Evolutionary conservation across 2,888 invertebrate genomes (phyloP), one percentile per base, ranked within the genome.

Genomic region (Acanthopleura granulata): DNA sequence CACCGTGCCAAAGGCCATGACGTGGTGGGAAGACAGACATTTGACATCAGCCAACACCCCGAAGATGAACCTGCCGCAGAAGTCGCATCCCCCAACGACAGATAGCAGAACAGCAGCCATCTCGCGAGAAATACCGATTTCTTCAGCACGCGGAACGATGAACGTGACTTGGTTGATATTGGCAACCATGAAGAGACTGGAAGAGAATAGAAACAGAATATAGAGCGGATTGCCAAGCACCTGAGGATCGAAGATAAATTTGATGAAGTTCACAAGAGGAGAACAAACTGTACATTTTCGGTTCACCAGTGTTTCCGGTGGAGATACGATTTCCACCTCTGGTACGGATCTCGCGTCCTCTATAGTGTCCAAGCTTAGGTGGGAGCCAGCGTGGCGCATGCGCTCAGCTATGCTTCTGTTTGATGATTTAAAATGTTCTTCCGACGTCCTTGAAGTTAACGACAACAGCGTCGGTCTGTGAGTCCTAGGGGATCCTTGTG

Each of bases 51-150:
- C 66, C 25, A 66, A 25, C 6, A 66, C 66, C 1, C 66, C 66
- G 25, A 66, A 16, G 6, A 66, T 1, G 15, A 66, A 27, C 18
- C 66, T 18, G 16, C 66, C 66, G 29, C 6, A 66, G 16, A 66
- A 16, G 25, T 66, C 66, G 29, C 66, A 66, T 3, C 66, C 66
- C 3, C 66, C 66, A 27, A 66, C 29, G 29, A 66, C 25, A 15
- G 66, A 66, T 6, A 66, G 14, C 16, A 66, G 66, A 22, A 66
- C 66, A 27, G 66, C 66, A 12, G 66, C 22, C 66, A 66, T 66
- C 27, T 66, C 66, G 3, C 66, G 66, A 6, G 66, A 66, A 22
- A 66, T 66, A 6, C 66, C 66, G 3, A 27, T 27, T 66, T 66
- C 27, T 27, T 66, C 27, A 16, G 66, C 66, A 27, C 66, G 22